Evolutionary conservation across 2,888 invertebrate genomes (phyloP), one percentile per base, ranked within the genome.

Genomic region (Platynereis dumerilii): DNA sequence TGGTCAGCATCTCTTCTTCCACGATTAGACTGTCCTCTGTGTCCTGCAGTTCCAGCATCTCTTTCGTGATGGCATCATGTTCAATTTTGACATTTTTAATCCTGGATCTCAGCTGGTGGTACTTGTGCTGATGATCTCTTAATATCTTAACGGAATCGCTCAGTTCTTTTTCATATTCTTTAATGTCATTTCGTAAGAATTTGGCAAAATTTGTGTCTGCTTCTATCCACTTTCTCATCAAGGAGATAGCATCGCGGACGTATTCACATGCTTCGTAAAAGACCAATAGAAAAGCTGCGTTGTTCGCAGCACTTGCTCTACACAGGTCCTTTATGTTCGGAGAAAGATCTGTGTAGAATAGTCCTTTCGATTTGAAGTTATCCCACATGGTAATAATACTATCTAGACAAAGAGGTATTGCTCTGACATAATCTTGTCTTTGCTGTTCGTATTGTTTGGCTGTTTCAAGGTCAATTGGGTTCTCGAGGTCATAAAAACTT

Each of bases 261-360:
- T 76, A 76, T 17, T 78, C 75, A 66, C 76, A 75, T 1, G 76
- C 75, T 29, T 80, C 79, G 0, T 80, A 76, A 57, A 81, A 79
- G 12, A 80, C 42, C 27, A 80, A 67, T 2, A 81, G 67, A 45
- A 78, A 76, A 2, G 79, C 77, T 27, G 77, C 71, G 29, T 75
- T 69, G 53, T 73, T 73, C 65, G 76, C 74, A 60, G 78, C 75
- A 39, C 69, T 67, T 44, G 72, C 69, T 58, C 77, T 66, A 59
- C 75, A 75, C 57, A 78, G 72, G 12, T 77, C 72, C 5, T 69
- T 65, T 0, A 74, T 75, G 5, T 76, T 70, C 7, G 74, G 58
- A 39, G 71, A 74, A 45, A 79, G 71, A 66, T 74, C 72, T 0
- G 70, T 66, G 26, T 70, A 65, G 27, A 69, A 70, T 26, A 76